Evolutionary conservation across 2,888 invertebrate species (phyloP).

Genomic region (Pristionchus arcanus): DNA sequence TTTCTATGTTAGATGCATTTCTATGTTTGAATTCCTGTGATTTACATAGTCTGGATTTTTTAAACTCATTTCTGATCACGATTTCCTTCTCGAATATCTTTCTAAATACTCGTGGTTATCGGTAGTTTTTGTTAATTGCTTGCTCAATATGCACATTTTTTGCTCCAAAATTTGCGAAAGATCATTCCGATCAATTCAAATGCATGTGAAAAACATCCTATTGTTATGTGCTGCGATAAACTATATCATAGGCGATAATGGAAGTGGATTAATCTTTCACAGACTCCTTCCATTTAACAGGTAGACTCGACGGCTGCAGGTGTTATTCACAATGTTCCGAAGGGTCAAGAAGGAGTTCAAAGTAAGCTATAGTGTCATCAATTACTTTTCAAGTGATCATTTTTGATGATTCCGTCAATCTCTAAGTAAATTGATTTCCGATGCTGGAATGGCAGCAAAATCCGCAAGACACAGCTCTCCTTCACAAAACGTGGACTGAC

Average conservation of each 20-base stretch:
- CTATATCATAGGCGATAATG: neutral
- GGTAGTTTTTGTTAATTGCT: too few species aligned
- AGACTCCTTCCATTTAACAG: neutral
- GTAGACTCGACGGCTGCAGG: neutral
- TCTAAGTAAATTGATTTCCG: neutral
- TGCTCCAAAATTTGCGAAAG: too few species aligned
- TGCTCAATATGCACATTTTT: too few species aligned
- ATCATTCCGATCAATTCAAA: neutral
- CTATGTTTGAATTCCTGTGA: too few species aligned
- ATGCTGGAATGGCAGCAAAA: slow-evolving; percentile 71
- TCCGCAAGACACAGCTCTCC: slow-evolving; percentile 70
- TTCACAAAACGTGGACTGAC: slow-evolving; percentile 77
- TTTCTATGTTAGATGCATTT: too few species aligned
- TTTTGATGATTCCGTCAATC: too few species aligned
- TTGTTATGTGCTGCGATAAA: neutral
- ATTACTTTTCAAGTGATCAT: too few species aligned
- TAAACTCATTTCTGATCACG: too few species aligned
- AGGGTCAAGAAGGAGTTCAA: neutral
- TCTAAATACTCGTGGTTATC: too few species aligned
- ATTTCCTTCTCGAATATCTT: too few species aligned
- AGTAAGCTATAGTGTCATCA: neutral
- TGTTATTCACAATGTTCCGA: neutral
- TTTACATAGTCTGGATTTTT: too few species aligned
- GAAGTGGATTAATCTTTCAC: neutral
- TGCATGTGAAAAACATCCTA: neutral